Evolutionary conservation across 2,888 invertebrate genomes (phyloP), one percentile per base, ranked within the genome.

Genomic region (Lymantria dispar): DNA sequence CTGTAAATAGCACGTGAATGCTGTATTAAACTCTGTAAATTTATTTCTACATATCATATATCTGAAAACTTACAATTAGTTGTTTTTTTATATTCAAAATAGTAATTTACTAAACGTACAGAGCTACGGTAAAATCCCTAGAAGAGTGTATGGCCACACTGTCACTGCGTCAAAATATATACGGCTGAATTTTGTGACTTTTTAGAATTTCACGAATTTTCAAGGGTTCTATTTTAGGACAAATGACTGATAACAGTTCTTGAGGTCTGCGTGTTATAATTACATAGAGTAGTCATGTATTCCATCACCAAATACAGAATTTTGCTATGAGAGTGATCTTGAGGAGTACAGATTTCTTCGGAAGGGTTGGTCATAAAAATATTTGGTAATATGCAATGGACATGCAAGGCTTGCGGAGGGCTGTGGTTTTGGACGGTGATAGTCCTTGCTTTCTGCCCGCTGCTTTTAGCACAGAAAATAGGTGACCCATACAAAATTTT

Each of bases 401-500:
- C 79, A 80, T 75, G 64, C 76, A 81, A 71, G 70, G 73, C 78
- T 60, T 81, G 78, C 83, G 81, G 75, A 72, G 80, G 80, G 76
- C 80, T 74, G 72, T 87, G 87, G 83, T 61, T 87, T 68, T 83
- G 76, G 72, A 72, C 68, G 54, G 52, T 83, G 56, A 56, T 85
- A 57, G 64, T 76, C 48, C 51, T 80, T 45, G 62, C 75, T 15
- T 61, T 84, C 45, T 76, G 76, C 49, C 71, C 79, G 40, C 52
- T 85, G 48, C 65, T 78, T 13, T 57, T 70, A 9, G 80, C 85
- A n/a, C 89, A 89, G 71, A 88, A 93, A 60, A 89, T 93, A 73
- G 93, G 93, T 84, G 95, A 98, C 92, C 98, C 98, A 7, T 98
- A 98, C 83, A 93, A 95, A 83, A 95, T 96, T 74, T 92, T 98